phyloP scores from a whole-genome alignment of 2,797 vertebrate genomes.

The Coreius guichenoti region DNA sequence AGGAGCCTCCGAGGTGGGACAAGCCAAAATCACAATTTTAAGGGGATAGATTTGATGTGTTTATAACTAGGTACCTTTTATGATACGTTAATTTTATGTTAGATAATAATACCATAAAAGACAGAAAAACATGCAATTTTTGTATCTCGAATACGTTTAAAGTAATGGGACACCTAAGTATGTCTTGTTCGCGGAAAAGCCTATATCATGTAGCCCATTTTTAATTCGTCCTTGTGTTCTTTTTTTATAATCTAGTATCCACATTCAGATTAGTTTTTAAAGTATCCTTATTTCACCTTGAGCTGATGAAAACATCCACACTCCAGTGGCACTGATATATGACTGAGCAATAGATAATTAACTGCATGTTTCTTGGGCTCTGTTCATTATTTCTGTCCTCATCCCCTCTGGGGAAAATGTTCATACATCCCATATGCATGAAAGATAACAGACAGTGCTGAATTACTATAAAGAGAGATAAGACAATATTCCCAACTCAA shows the following conservation, averaged over 20 bases:
- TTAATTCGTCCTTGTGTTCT: neutral
- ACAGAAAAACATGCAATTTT: too few relatives aligned
- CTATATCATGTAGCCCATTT: neutral
- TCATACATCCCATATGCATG: conserved; percentile 43
- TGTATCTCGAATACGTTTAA: neutral
- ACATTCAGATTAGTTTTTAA: conserved; percentile 30
- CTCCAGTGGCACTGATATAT: conserved; percentile 31
- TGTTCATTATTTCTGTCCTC: conserved; percentile 60
- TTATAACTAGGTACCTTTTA: too few relatives aligned
- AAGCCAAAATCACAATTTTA: too few relatives aligned
- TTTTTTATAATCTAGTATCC: neutral
- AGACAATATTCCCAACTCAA: neutral
- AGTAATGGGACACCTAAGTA: neutral
- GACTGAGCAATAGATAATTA: conserved; percentile 50
- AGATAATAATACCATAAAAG: neutral
- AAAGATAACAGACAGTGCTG: conserved; percentile 50
- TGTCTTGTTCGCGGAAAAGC: neutral
- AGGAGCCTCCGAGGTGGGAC: too few relatives aligned
- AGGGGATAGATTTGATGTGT: too few relatives aligned
- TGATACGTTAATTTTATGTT: neutral
- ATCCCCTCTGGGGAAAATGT: conserved; percentile 57
- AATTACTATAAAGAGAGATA: conserved; percentile 55
- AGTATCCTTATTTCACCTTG: conserved; percentile 43
- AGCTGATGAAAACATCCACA: conserved; percentile 32
- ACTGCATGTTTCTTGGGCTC: conserved; percentile 46